These are phyloP conservation scores for Drosophila pseudoananassae DNA, from an alignment of 1,140 invertebrate genomes.

Conservation along the genomic window DNA sequence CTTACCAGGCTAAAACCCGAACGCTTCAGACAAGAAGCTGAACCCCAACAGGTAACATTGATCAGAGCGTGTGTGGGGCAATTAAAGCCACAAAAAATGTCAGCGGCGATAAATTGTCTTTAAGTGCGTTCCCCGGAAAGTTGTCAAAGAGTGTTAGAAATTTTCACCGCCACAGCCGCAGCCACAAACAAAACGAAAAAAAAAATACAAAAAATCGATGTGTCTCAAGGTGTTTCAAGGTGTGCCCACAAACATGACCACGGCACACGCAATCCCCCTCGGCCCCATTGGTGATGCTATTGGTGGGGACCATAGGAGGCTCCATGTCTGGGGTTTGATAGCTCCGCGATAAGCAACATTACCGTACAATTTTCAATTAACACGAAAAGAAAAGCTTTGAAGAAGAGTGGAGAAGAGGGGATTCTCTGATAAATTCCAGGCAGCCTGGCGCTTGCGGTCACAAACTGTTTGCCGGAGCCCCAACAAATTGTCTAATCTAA, in stretches of 20 bases:
- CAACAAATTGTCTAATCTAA: constrained; percentile 78
- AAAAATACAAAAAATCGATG: constrained; percentile 56
- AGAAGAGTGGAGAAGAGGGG: background rate
- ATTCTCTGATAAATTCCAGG: constrained; percentile 43
- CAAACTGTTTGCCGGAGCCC: constrained; percentile 35
- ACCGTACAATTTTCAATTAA: constrained; percentile 82
- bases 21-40: constrained; percentile 54
- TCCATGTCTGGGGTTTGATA: constrained; percentile 44
- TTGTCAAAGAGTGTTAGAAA: constrained; percentile 80
- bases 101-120: constrained; percentile 75
- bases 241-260: constrained; percentile 48
- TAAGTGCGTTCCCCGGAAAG: constrained; percentile 79
- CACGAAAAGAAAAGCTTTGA: constrained; percentile 63
- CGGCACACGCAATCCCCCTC: constrained; percentile 55
- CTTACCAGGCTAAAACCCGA: constrained; percentile 47
- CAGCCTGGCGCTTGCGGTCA: constrained; percentile 68
- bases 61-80: constrained; percentile 47
- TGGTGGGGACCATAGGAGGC: constrained; percentile 6
- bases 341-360: constrained; percentile 75
- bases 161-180: constrained; percentile 58
- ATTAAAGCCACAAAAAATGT: constrained; percentile 80
- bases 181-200: constrained; percentile 19
- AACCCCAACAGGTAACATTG: constrained; percentile 47
- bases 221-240: constrained; percentile 39
- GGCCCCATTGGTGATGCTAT: constrained; percentile 11